phyloP scores from a whole-genome alignment of 92 coral and sea anemone genomes.

The Heteractis magnifica region DNA sequence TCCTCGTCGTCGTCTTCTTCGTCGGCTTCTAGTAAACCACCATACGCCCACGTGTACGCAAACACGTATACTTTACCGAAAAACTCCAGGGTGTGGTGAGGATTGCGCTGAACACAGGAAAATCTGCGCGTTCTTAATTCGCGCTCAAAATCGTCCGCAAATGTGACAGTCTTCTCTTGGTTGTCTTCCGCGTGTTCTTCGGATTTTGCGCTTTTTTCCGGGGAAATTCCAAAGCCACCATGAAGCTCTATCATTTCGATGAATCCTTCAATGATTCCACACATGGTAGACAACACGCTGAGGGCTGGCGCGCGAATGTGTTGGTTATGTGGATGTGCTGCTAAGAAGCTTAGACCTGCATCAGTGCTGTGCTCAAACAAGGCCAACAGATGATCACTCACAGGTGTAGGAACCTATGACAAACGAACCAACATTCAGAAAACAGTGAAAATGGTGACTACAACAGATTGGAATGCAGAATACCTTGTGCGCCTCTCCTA shows the following conservation, averaged over 20 bases:
- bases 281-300: slow-evolving; percentile 68
- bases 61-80: slow-evolving; percentile 80
- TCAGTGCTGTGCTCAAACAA: slow-evolving; percentile 76
- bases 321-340: slow-evolving; percentile 59
- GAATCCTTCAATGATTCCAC: slow-evolving; percentile 79
- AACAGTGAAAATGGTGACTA: neutral
- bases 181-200: slow-evolving; percentile 42
- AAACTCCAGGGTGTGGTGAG: slow-evolving; percentile 55
- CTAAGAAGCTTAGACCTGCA: slow-evolving; percentile 70
- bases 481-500: slow-evolving; percentile 72
- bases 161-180: slow-evolving; percentile 65
- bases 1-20: slow-evolving; percentile 57
- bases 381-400: slow-evolving; percentile 54
- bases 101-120: slow-evolving; percentile 67
- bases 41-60: slow-evolving; percentile 96
- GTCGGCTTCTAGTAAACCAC: slow-evolving; percentile 61
- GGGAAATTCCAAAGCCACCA: slow-evolving; percentile 47
- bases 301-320: slow-evolving; percentile 67
- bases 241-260: slow-evolving; percentile 58
- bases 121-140: slow-evolving; percentile 30
- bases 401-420: slow-evolving; percentile 58
- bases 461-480: too few species aligned
- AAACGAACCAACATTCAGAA: neutral
- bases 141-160: slow-evolving; percentile 60
- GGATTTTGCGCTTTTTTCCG: slow-evolving; percentile 9